Percentiles rank a stretch among this genome's conserved stretches.
Conservation (phyloP, 2,888 invertebrate species). For the Rhagium mordax region DNA sequence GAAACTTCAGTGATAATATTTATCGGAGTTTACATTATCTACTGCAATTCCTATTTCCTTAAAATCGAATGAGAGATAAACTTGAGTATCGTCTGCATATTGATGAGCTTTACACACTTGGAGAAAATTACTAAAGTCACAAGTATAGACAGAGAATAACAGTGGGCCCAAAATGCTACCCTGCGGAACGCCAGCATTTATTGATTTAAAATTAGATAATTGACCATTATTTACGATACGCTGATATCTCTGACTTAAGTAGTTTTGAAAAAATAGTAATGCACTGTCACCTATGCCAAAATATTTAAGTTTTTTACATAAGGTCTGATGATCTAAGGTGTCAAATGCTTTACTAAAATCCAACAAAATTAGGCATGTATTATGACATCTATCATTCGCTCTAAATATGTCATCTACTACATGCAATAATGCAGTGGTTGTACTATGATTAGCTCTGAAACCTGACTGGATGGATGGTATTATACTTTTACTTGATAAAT, state of each 20-base stretch:
- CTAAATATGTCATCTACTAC: not conserved
- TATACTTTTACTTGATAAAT: not conserved
- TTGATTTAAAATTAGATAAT: not conserved
- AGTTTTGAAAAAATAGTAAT: not conserved
- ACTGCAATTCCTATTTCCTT: not conserved
- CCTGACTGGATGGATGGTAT: not conserved
- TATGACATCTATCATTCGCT: not conserved
- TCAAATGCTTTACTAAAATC: not conserved
- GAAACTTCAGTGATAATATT: not conserved
- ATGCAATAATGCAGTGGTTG: not conserved
- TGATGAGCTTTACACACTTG: not conserved
- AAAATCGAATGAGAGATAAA: not conserved
- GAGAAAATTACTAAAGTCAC: not conserved
- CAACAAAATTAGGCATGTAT: not conserved
- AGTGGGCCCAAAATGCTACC: not conserved
- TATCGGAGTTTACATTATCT: not conserved
- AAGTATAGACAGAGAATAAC: not conserved
- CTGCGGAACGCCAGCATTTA: not conserved
- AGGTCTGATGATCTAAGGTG: not conserved
- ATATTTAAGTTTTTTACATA: not conserved
- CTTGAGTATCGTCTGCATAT: not conserved
- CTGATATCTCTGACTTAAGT: not conserved
- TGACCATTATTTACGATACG: not conserved
- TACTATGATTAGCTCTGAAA: not conserved
- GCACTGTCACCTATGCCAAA: not conserved